Evolutionary conservation across 2,888 invertebrate species (phyloP).

Genomic region (Drosophila vallismaia): DNA sequence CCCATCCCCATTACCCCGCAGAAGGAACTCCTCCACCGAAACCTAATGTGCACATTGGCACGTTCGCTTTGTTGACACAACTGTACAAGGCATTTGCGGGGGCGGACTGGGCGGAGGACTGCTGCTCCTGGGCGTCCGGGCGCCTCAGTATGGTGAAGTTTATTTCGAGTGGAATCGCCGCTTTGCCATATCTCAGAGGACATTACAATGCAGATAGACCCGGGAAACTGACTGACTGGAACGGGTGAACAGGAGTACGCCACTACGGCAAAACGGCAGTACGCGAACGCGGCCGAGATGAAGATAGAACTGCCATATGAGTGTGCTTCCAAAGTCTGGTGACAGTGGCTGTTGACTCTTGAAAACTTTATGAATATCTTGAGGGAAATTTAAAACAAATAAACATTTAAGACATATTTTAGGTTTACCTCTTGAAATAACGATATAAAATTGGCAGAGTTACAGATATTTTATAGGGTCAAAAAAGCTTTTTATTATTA

Average conservation of each 20-base stretch:
- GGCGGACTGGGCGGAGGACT: not conserved
- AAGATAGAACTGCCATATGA: conserved; percentile 41
- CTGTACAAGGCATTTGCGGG: conserved; percentile 51
- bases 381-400: not conserved
- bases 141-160: conserved; percentile 55
- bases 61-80: conserved; percentile 77
- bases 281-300: conserved; percentile 39
- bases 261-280: conserved; percentile 7
- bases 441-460: too few relatives aligned
- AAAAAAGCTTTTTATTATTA: too few relatives aligned
- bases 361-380: not conserved
- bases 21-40: conserved; percentile 59
- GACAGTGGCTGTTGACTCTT: not conserved
- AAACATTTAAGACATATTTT: too few relatives aligned
- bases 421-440: too few relatives aligned
- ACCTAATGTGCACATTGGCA: conserved; percentile 79
- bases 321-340: not conserved
- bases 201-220: conserved; percentile 79
- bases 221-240: conserved; percentile 69
- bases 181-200: conserved; percentile 76
- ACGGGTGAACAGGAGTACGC: conserved; percentile 32
- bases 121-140: not conserved
- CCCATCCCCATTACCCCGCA: not conserved
- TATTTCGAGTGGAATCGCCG: conserved; percentile 78
- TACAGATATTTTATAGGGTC: too few relatives aligned